Percentiles rank a stretch among this genome's conserved stretches.
These are phyloP conservation scores for Ditylenchus weischeri DNA, from an alignment of 2,888 invertebrate species.

Conservation along the genomic window DNA sequence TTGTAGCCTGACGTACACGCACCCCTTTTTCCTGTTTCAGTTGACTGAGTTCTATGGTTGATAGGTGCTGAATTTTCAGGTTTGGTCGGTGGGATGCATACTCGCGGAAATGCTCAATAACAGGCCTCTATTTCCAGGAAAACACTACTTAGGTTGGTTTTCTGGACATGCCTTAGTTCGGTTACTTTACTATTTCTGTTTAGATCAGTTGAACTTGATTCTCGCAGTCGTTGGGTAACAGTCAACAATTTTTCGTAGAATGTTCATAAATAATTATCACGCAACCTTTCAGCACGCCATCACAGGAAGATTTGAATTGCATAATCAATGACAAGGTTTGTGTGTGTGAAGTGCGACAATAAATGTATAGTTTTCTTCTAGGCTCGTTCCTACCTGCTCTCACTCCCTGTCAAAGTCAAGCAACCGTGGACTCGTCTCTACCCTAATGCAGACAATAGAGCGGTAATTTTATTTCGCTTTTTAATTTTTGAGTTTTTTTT, in stretches of 20 bases:
- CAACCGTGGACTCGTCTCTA: slow-evolving; percentile 90
- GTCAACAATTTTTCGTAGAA: no score
- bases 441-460: slow-evolving; percentile 87
- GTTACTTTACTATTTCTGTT: no score
- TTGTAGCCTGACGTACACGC: no score
- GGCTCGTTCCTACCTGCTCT: slow-evolving; percentile 92
- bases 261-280: no score
- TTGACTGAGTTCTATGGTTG: no score
- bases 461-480: slow-evolving; percentile 69
- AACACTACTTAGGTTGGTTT: slow-evolving; percentile 78
- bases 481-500: no score
- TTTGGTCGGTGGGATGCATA: slow-evolving; percentile 98
- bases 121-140: slow-evolving; percentile 95
- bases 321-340: slow-evolving; percentile 97
- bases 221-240: slow-evolving; percentile 86
- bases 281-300: slow-evolving; percentile 65
- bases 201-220: slow-evolving; percentile 96
- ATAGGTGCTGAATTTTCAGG: no score
- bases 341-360: neutral
- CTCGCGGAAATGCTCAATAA: slow-evolving; percentile 98
- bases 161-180: no score
- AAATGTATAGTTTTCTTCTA: slow-evolving; percentile 17
- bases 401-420: slow-evolving; percentile 92
- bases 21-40: no score
- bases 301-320: slow-evolving; percentile 92